Evolutionary conservation across 1,140 invertebrate genomes (phyloP).

Genomic region (Caenorhabditis elegans): DNA sequence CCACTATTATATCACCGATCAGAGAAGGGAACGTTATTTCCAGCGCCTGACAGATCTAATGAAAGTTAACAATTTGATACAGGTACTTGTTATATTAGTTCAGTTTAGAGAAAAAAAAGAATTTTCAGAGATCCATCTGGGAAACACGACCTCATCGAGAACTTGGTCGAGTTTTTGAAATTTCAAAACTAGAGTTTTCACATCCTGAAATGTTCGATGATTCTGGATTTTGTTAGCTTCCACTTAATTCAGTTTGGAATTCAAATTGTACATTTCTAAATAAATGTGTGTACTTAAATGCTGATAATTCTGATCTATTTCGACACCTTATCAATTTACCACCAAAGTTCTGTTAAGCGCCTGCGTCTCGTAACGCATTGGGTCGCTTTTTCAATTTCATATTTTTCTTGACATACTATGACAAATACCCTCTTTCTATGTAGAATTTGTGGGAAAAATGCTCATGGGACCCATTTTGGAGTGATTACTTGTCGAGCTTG

Average conservation of each 20-base stretch:
- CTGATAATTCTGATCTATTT: too few species aligned
- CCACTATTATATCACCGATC: not conserved
- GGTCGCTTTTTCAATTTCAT: not conserved
- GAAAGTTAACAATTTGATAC: not conserved
- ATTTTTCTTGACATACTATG: not conserved
- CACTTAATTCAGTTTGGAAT: not conserved
- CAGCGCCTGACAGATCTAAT: not conserved
- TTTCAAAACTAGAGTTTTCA: not conserved
- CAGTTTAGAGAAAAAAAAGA: not conserved
- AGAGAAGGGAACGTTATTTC: not conserved
- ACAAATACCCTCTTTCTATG: not conserved
- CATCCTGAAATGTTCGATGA: slow-evolving; percentile 1
- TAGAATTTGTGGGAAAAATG: not conserved
- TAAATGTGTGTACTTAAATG: too few species aligned
- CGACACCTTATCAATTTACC: too few species aligned
- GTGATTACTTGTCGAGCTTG: not conserved
- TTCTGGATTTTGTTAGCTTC: slow-evolving; percentile 28
- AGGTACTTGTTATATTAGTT: not conserved
- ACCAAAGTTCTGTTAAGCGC: too few species aligned
- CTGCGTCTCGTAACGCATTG: too few species aligned
- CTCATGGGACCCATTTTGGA: not conserved
- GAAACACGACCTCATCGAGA: not conserved
- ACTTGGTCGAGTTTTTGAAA: not conserved
- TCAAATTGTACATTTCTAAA: too few species aligned
- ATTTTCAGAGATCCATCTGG: not conserved